phyloP scores from a whole-genome alignment of 2,888 invertebrate species.

The Megaustenia siamemsis region DNA sequence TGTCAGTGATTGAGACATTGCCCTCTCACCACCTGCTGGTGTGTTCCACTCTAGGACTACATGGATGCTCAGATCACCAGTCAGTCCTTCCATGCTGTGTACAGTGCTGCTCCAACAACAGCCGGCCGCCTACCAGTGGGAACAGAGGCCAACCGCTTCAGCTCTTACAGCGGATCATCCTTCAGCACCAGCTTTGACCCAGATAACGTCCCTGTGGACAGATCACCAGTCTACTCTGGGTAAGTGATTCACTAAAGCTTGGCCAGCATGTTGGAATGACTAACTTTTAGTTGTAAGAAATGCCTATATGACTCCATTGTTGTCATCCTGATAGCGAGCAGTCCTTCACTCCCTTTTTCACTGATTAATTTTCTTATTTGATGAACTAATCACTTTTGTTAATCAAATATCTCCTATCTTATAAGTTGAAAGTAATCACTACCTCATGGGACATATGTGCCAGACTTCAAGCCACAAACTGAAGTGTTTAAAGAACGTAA shows the following conservation, averaged over 20 bases:
- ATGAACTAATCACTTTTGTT: too few species aligned
- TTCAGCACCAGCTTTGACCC: conserved; percentile 82
- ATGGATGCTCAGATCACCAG: conserved; percentile 74
- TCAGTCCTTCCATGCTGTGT: conserved; percentile 67
- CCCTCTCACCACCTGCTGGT: not conserved
- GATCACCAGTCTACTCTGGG: conserved; percentile 83
- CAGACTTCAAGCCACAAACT: too few species aligned
- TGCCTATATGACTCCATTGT: not conserved
- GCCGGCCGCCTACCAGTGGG: conserved; percentile 59
- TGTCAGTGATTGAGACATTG: not conserved
- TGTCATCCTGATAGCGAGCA: not conserved
- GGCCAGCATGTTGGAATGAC: not conserved
- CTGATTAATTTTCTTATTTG: too few species aligned
- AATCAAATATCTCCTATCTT: too few species aligned
- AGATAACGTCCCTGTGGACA: conserved; percentile 83
- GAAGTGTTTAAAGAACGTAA: too few species aligned
- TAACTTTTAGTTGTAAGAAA: not conserved
- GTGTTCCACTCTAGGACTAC: conserved; percentile 64
- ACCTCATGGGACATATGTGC: too few species aligned
- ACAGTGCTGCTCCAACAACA: conserved; percentile 63
- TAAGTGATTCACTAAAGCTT: conserved; percentile 78
- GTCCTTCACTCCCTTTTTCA: too few species aligned
- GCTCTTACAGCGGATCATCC: conserved; percentile 78
- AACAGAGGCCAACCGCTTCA: conserved; percentile 64
- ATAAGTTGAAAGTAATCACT: too few species aligned